Evolutionary conservation across 2,113 vertebrate species (phyloP), one percentile per base, ranked within the genome.

Genomic region (Perca schrenkii): DNA sequence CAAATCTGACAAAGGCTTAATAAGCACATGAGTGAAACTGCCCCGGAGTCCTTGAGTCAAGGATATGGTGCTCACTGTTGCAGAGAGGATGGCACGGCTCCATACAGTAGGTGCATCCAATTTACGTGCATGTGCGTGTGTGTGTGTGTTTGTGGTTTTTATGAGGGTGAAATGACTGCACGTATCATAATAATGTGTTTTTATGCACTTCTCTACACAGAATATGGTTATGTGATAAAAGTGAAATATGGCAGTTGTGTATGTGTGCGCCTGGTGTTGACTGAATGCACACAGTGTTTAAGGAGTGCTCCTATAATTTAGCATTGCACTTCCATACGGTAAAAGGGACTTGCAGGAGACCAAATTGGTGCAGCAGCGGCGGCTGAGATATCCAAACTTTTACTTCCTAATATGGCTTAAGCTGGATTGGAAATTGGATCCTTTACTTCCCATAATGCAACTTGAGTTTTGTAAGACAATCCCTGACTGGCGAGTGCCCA

Each of bases 21-120:
- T 36, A 77, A 63, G 54, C 47, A 86, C 25, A 69, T 8, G n/a
- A 80, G 63, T 2, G 46, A 57, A 80, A 50, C 53, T 58, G 54
- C 67, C 19, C 60, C 0, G 0, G 46, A 83, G 68, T 78, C 54
- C 58, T 82, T 77, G 57, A 82, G 77, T 63, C 49, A 77, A 79
- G 60, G 81, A 86, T 63, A 16, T 6, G 15, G 50, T 53, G 49
- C 77, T 86, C 77, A 31, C 22, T 17, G 46, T 36, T 62, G 78
- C 8, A 74, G 34, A 60, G 28, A 15, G 31, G 70, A 28, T 16
- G 21, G 47, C 8, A 16, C 53, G 56, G 36, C 40, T 62, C 61
- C 62, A 61, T 4, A 43, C 40, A 43, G 10, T 43, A 54, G 76
- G 22, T 68, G 46, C 13, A 68, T 57, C 52, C 73, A 56, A 2